Percentiles rank a stretch among this genome's conserved stretches.
These are phyloP conservation scores for Tenodera sinensis DNA, from an alignment of 2,888 invertebrate genomes.

Conservation along the genomic window DNA sequence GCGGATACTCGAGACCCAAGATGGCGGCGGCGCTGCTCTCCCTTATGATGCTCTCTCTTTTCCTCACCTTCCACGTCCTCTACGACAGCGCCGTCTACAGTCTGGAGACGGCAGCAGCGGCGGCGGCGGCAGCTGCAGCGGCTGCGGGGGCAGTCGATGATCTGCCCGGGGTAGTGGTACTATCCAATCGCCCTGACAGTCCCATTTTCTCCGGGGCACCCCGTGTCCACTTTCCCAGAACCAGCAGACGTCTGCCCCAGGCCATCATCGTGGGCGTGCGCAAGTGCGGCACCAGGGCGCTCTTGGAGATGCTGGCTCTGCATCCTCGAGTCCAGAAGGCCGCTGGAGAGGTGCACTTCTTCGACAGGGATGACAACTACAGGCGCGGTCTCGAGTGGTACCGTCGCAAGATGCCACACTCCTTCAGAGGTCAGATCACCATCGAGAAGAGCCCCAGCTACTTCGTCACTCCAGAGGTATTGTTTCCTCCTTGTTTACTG, in stretches of 20 bases:
- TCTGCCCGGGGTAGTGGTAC: slow-evolving; percentile 52
- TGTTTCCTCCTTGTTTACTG: slow-evolving; percentile 34
- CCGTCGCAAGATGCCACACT: slow-evolving; percentile 88
- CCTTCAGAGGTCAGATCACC: slow-evolving; percentile 87
- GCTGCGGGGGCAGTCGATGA: slow-evolving; percentile 40
- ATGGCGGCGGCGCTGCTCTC: slow-evolving; percentile 76
- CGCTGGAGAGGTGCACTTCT: slow-evolving; percentile 94
- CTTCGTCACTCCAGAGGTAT: slow-evolving; percentile 91
- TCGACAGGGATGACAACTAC: slow-evolving; percentile 93
- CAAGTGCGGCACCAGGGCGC: slow-evolving; percentile 94
- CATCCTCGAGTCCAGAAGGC: slow-evolving; percentile 92
- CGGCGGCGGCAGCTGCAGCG: slow-evolving; percentile 45
- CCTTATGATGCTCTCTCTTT: slow-evolving; percentile 74
- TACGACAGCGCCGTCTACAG: slow-evolving; percentile 80
- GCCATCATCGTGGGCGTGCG: slow-evolving; percentile 92
- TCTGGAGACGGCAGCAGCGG: slow-evolving; percentile 57
- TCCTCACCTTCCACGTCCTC: slow-evolving; percentile 79
- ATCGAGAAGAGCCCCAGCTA: slow-evolving; percentile 98
- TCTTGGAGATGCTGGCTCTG: slow-evolving; percentile 92
- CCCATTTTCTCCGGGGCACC: background rate
- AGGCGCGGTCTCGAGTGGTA: slow-evolving; percentile 93
- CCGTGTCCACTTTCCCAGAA: slow-evolving; percentile 59
- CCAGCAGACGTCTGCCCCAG: slow-evolving; percentile 63
- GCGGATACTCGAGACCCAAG: slow-evolving; percentile 80
- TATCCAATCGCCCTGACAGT: slow-evolving; percentile 47